These are phyloP conservation scores for Remorina albescens DNA, from an alignment of 2,797 vertebrate species.

Conservation along the genomic window DNA sequence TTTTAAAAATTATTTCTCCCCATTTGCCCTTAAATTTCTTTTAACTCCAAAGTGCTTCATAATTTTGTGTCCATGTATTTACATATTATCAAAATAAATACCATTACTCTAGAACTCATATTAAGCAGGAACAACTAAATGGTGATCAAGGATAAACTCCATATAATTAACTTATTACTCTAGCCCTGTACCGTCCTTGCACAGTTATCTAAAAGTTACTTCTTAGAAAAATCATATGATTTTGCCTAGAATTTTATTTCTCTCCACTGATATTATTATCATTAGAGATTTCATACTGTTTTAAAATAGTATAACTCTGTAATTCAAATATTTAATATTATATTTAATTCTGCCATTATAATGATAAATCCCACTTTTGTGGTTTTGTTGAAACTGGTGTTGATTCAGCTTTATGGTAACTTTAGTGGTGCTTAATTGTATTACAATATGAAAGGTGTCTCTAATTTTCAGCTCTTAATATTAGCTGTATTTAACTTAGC, in stretches of 20 bases:
- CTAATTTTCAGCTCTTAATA: background rate
- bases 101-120: background rate
- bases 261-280: too few relatives aligned
- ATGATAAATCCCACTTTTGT: background rate
- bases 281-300: background rate
- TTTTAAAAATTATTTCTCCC: conserved; percentile 65
- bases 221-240: background rate
- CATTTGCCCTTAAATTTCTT: conserved; percentile 72
- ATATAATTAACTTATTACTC: background rate
- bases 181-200: background rate
- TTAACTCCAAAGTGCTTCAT: conserved; percentile 50
- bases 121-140: conserved; percentile 16
- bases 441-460: background rate
- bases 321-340: background rate
- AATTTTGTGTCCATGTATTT: conserved; percentile 59
- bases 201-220: background rate
- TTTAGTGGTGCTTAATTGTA: conserved; percentile 4
- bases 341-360: too few relatives aligned
- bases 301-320: background rate
- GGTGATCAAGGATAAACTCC: conserved; percentile 5
- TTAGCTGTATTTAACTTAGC: background rate
- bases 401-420: background rate
- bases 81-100: conserved; percentile 64
- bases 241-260: background rate
- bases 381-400: background rate